A percentile compares a stretch with the other conserved stretches of the same genome.
Conservation (phyloP, 2,797 vertebrate genomes). For the Rousettus madagascariensis region DNA sequence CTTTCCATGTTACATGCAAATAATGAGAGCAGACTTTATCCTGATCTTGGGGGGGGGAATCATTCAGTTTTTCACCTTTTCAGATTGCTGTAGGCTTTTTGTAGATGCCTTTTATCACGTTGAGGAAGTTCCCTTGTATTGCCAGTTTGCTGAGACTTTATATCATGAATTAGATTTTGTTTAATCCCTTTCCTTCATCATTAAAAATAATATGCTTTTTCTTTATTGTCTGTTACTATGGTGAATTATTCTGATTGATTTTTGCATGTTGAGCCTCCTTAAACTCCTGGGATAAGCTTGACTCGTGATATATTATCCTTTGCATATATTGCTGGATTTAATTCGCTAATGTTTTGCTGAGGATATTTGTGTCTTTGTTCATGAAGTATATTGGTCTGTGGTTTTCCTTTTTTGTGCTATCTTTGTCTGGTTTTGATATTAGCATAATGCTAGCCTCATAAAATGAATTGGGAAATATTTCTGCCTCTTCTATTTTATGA, state of each 20-base stretch:
- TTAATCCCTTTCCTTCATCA: background rate
- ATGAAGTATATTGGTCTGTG: background rate
- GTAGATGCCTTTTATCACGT: background rate
- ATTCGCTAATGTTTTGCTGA: slow-evolving; percentile 52
- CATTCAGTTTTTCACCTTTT: background rate
- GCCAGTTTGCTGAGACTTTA: slow-evolving; percentile 7
- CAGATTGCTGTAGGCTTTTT: background rate
- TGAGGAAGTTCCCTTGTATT: background rate
- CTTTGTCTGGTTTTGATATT: slow-evolving; percentile 44
- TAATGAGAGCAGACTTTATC: background rate
- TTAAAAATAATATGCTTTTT: background rate
- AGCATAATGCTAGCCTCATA: slow-evolving; percentile 9
- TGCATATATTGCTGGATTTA: background rate
- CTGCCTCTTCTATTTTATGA: slow-evolving; percentile 41
- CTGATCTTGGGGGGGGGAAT: background rate
- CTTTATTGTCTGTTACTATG: background rate
- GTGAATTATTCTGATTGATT: background rate
- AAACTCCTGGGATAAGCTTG: slow-evolving; percentile 25
- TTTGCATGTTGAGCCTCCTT: background rate
- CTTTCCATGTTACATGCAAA: background rate
- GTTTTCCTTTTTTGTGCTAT: slow-evolving; percentile 31
- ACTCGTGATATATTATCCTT: background rate
- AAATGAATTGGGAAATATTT: slow-evolving; percentile 30
- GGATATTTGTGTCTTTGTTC: slow-evolving; percentile 12
- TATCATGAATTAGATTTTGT: background rate